Evolutionary conservation across 2,113 vertebrate genomes (phyloP), one percentile per base, ranked within the genome.

Genomic region (Zeus faber): DNA sequence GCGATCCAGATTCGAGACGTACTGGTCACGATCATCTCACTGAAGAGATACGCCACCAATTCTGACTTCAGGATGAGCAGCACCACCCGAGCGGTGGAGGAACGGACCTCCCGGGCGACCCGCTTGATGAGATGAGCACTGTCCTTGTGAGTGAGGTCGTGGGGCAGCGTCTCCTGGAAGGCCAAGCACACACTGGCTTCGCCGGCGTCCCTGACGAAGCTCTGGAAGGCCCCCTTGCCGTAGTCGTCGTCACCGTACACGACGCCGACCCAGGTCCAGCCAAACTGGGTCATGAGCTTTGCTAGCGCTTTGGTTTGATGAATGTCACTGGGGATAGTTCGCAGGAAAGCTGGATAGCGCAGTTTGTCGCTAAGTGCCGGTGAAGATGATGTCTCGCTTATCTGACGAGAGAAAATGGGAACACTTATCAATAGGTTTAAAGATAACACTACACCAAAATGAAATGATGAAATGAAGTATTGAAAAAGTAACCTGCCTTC

Each of bases 261-360:
- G 2, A 90, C 64, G 0, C 85, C 87, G 1, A 90, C 65, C 87
- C 87, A 90, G 54, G 84, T 72, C 89, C 89, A 90, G 0, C 5
- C 1, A 20, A 63, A 87, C 26, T 62, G 20, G 1, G 22, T 23
- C 75, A 89, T 77, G 1, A 88, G 41, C 40, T 66, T 59, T 5
- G 76, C 76, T 27, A 87, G 3, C 1, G 88, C 89, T 49, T 64
- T 49, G 1, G 76, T 87, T 58, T 89, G 87, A 58, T 89, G 71
- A 6, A 41, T 49, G 21, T 90, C 89, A 57, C 80, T 89, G 26
- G 89, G 87, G 20, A 89, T 39, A 3, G 87, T 89, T 14, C 87
- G 82, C 0, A 88, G 11, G 37, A 89, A 83, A 18, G 67, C 54
- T 11, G 83, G 72, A 31, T 68, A 87, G 10, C 79, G 73, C 6